Evolutionary conservation across 1,140 invertebrate species (phyloP).

Genomic region (Araneus ventricosus): DNA sequence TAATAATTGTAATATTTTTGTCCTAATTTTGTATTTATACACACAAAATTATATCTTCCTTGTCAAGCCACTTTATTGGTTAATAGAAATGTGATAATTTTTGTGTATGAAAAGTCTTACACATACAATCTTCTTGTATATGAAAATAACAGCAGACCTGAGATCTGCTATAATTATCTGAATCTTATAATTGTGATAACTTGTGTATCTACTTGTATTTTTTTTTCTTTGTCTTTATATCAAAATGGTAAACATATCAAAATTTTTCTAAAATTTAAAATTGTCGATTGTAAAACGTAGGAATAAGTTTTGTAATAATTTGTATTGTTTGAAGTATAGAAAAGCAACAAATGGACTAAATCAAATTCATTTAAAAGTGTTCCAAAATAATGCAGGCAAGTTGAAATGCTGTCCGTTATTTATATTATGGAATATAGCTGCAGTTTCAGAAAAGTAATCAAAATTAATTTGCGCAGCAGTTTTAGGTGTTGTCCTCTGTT

Average conservation of each 20-base stretch:
- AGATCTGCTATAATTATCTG: no score
- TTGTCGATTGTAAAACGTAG: not conserved
- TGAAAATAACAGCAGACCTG: no score
- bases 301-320: not conserved
- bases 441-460: no score
- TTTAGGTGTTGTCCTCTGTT: no score
- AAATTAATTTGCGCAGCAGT: no score
- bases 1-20: not conserved
- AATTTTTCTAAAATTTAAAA: not conserved
- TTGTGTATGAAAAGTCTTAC: no score
- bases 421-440: no score
- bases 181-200: not conserved
- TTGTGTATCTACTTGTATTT: no score
- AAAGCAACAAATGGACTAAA: not conserved
- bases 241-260: conserved; percentile 5
- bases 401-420: no score
- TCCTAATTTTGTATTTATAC: not conserved
- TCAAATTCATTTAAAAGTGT: no score
- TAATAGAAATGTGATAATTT: not conserved
- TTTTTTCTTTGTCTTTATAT: not conserved
- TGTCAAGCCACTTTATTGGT: not conserved
- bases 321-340: not conserved
- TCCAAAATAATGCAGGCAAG: no score
- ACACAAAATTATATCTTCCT: not conserved
- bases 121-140: no score